Base-by-base conservation (phyloP, 2,888 invertebrate genomes). In the Mythimna loreyi region DNA sequence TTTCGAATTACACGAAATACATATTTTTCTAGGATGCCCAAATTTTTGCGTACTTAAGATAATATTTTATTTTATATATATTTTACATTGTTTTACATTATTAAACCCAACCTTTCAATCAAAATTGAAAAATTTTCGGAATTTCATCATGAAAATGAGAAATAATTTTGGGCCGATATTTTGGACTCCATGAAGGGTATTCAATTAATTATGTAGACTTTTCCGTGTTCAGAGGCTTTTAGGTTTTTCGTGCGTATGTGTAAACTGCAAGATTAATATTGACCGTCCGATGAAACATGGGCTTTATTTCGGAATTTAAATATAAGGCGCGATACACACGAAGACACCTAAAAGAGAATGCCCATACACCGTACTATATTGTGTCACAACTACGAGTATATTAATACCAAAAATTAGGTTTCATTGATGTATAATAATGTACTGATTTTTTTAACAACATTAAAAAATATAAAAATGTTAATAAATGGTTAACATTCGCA, bases 151-250 rank as follows among this genome's bases (percentile, higher is more conserved):
- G 13, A 47, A 40, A 25, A 45, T 28, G 13, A 23, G 45, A 72
- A 73, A 36, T 40, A 40, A 73, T 55, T 73, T 47, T 1, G 25
- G n/a, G 11, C 28, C 30, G n/a, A 40, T 40, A 73, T 73, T 73
- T 19, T 3, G 9, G 30, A 9, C 30, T 0, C 13, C 21, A 30
- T 21, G 23, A 72, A 64, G 65, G 74, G 36, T 70, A 25, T 21
- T 1, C 9, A 9, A 40, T 73, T 64, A 64, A 70, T 63, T 30
- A 53, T 40, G n/a, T 52, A 61, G 2, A 36, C n/a, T 36, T 53
- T 53, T 40, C 6, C 16, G 3, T 0, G 28, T 30, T 13, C 8
- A 3, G 9, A 13, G 13, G 7, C 21, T 49, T 43, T 30, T 19
- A 72, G 11, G 2, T 36, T 45, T 62, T 33, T 36, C 9, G 28